Evolutionary conservation across 2,888 invertebrate species (phyloP), one percentile per base, ranked within the genome.

Genomic region (Hemistola chrysoprasaria): DNA sequence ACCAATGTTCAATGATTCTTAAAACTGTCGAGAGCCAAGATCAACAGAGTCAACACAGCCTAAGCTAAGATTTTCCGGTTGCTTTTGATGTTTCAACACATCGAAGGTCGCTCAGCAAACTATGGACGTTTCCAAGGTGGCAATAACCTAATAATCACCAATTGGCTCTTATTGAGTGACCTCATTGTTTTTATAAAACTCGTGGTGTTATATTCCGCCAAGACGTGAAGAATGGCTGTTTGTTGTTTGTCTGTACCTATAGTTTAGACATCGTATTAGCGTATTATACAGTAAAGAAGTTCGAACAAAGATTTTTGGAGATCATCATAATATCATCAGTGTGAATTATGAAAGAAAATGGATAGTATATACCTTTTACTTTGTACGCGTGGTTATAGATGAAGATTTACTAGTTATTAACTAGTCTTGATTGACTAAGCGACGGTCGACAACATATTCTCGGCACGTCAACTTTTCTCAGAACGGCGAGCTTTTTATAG

Each of bases 121-220:
- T 40, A 22, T 25, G 27, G 33, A 45, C 29, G 31, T 35, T 52
- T 32, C 39, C 40, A 50, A 57, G 57, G 54, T 36, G 50, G 48
- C 55, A 56, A 59, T 58, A 59, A 56, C 55, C 56, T 50, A 52
- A 51, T 60, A 56, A 59, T 57, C 32, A 35, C 40, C 57, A 53
- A 63, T 57, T 64, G 55, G 36, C 30, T 43, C 38, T 48, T 29
- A 39, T 38, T 47, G 39, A 51, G 45, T 54, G 59, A 59, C 53
- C 55, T 59, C 56, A 52, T 59, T 64, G 53, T 56, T 55, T 56
- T 53, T 47, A 51, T 24, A 43, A 50, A 38, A 39, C 22, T 30
- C 10, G 25, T 34, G 42, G 24, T 48, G 29, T 41, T 40, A 9
- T 47, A 50, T 46, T 48, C 43, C 41, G 23, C 25, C 38, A 42